Percentiles rank a stretch among this genome's conserved stretches.
phyloP scores from a whole-genome alignment of 1,140 invertebrate species.

The Hyposmocoma kahamanoa region DNA sequence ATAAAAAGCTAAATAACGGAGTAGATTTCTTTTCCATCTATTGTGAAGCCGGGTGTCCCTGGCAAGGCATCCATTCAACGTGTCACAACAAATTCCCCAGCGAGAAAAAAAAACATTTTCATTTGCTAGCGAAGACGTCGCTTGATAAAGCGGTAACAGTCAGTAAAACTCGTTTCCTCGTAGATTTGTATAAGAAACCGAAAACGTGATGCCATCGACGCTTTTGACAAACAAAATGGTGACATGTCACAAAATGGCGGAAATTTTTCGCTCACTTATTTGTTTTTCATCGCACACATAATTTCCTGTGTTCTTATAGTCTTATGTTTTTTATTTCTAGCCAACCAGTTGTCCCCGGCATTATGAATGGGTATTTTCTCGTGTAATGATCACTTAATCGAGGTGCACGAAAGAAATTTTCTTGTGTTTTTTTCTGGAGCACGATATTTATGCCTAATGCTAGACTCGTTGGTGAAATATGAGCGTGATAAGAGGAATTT shows the following conservation, averaged over 20 bases:
- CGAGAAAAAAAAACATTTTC: too few relatives aligned
- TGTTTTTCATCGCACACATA: constrained; percentile 39
- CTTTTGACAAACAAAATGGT: constrained; percentile 42
- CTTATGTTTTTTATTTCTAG: constrained; percentile 31
- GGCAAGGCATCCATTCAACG: too few relatives aligned
- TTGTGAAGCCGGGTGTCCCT: too few relatives aligned
- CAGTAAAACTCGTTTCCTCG: not conserved
- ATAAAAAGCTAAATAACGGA: too few relatives aligned
- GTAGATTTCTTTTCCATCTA: too few relatives aligned
- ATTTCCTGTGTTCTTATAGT: constrained; percentile 42
- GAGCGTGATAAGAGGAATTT: constrained; percentile 60
- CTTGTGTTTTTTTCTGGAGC: constrained; percentile 31
- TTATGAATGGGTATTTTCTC: constrained; percentile 52
- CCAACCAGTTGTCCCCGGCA: constrained; percentile 20
- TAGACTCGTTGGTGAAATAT: constrained; percentile 53
- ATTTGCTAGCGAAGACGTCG: not conserved
- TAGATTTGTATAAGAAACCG: constrained; percentile 44
- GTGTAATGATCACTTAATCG: constrained; percentile 59
- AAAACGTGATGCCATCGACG: constrained; percentile 48
- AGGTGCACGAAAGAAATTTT: constrained; percentile 55
- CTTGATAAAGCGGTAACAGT: not conserved
- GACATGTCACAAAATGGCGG: constrained; percentile 40
- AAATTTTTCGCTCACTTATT: constrained; percentile 14
- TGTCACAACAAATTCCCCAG: too few relatives aligned
- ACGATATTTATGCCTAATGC: constrained; percentile 45